Evolutionary conservation across 2,888 invertebrate species (phyloP), one percentile per base, ranked within the genome.

Genomic region (Eurois occulta): DNA sequence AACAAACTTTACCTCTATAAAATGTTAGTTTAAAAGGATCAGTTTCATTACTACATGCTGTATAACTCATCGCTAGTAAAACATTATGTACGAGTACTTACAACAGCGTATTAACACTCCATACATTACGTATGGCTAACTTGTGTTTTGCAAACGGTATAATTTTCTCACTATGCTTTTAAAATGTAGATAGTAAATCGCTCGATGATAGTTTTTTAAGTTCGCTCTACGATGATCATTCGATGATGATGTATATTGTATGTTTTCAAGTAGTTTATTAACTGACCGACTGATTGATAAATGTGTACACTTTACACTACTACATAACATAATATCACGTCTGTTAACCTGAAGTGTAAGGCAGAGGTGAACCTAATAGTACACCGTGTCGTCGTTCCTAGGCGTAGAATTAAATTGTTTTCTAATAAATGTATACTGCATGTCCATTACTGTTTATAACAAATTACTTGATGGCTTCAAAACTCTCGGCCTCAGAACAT

Each of bases 121-220:
- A n/a, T 55, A 72, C 4, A 64, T 64, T 35, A 38, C 35, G 5
- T 38, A 21, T n/a, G 21, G 3, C 8, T 65, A n/a, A 35, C 21
- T 46, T 11, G 21, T 4, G 8, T 65, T 46, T 62, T 35, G 35
- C 8, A 24, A 72, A 46, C 21, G 8, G 18, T 72, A 65, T n/a
- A 46, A 46, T 72, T 65, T 46, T 46, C n/a, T 21, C 65, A 65
- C 72, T 72, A 13, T 21, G 66, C 46, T 72, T 38, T 72, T 21
- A 65, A 2, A n/a, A 64, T n/a, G 8, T 48, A 18, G n/a, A n/a
- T 38, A 41, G 16, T 38, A 16, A 28, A 41, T 41, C 5, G 6
- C 13, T 62, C 3, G 38, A 35, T 13, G 10, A 28, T 13, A 28
- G 28, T 48, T 48, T n/a, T 5, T 28, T 52, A 7, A 13, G 2